Evolutionary conservation across 2,797 vertebrate genomes (phyloP).

Genomic region (Salarias fasciatus): DNA sequence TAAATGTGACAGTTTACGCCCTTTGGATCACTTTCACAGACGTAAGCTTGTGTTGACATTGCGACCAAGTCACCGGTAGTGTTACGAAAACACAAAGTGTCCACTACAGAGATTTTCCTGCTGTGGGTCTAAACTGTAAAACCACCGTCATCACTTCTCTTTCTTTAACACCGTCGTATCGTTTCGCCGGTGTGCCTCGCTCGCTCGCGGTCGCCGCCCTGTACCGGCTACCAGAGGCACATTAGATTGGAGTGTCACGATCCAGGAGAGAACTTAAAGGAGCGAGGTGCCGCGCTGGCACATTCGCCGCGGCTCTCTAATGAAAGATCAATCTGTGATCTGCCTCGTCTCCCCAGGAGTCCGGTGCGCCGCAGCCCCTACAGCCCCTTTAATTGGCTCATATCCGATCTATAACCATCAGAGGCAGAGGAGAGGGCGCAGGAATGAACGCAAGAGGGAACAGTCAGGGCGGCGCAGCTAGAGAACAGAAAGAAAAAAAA

Average conservation of each 20-base stretch:
- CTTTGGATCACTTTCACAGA: background rate
- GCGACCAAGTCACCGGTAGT: conserved; percentile 1
- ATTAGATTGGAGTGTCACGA: conserved; percentile 72
- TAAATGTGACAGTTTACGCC: conserved; percentile 7
- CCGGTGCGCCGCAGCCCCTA: conserved; percentile 43
- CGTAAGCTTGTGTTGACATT: background rate
- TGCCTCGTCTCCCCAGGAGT: conserved; percentile 62
- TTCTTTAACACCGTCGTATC: conserved; percentile 16
- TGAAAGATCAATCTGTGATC: conserved; percentile 81
- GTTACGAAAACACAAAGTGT: background rate
- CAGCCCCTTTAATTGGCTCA: conserved; percentile 74
- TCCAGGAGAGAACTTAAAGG: conserved; percentile 69
- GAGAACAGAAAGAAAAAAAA: conserved; percentile 16
- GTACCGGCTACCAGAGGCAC: conserved; percentile 48
- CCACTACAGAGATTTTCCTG: conserved; percentile 2
- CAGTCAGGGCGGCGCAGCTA: conserved; percentile 19
- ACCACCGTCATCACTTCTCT: conserved; percentile 3
- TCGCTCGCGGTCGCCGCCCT: conserved; percentile 17
- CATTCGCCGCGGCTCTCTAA: conserved; percentile 69
- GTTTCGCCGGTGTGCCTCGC: conserved; percentile 1
- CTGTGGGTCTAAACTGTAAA: conserved; percentile 10
- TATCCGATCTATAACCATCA: conserved; percentile 79
- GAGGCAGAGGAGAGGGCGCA: conserved; percentile 45
- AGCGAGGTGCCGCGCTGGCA: conserved; percentile 66
- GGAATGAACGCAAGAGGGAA: conserved; percentile 49